Base-by-base conservation (phyloP, 2,797 vertebrate genomes). In the Trachops cirrhosus region DNA sequence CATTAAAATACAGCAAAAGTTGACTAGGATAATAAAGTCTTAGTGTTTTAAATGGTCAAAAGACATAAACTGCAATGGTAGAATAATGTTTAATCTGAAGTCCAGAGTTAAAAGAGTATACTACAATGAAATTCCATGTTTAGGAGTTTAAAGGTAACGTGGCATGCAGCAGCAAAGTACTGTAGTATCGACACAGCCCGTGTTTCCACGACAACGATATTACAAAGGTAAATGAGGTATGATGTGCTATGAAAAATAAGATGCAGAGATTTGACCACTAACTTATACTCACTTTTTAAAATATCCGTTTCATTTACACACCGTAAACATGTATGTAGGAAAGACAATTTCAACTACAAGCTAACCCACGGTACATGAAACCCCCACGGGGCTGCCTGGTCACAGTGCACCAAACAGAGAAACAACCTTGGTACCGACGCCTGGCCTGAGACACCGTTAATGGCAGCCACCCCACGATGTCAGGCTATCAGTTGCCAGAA, bases 241-340 rank as follows among this genome's bases (percentile, higher is more conserved):
- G 85, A 93, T 84, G 78, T 24, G 75, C 29, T 24, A 89, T 22
- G 52, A 86, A 96, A 86, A 97, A 39, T 8, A 91, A 84, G 3
- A 57, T 67, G 70, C 93, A 98, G 91, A 97, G 96, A 98, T 97
- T 79, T 91, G 91, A 71, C 85, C 93, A 97, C 84, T 93, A 78
- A 95, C 96, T 96, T 94, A 71, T 91, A 95, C 46, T 87, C 39
- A 52, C 3, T 88, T 86, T 29, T 94, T 73, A 77, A 95, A 97
- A 86, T 62, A 79, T 41, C n/a, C 37, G 71, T 82, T 86, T 91
- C 77, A 94, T 80, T 85, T 87, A 88, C 75, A 92, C 21, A 70
- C 37, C 39, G 62, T 52, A 96, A 32, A 10, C 10, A 85, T 73
- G 92, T 70, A 89, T 48, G 92, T 41, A 91, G 59, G 39, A 85